Evolutionary conservation across 2,888 invertebrate species (phyloP), one percentile per base, ranked within the genome.

Genomic region (Limenitis arthemis): DNA sequence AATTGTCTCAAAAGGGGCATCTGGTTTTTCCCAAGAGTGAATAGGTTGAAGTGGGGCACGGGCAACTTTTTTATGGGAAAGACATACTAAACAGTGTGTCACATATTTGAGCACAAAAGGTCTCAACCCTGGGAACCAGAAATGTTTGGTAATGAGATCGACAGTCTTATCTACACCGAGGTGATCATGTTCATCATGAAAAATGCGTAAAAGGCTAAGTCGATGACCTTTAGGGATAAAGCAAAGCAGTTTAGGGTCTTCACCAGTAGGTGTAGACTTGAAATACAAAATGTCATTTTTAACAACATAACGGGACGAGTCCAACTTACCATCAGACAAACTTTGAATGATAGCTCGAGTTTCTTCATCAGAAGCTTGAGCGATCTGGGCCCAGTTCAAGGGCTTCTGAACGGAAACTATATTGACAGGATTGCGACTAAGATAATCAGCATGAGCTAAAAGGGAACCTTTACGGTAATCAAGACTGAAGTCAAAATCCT

Each of bases 381-480:
- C 59, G 0, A 55, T 55, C 39, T 59, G 47, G 5, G 59, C 59
- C 61, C 61, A 61, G 32, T 58, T 61, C 1, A 30, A 40, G 4
- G 58, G 59, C 7, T 34, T 57, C 1, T n/a, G 8, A 28, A 59
- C 20, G 9, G 20, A 36, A 1, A 59, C 44, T n/a, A 60, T 20
- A 5, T 34, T 29, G 4, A 49, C 28, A 5, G 47, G 60, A 37
- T 63, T 59, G 7, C 68, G 43, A 37, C 70, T 71, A 5, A 69
- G 44, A 1, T 63, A 65, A 49, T 72, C 71, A 0, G 64, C 62
- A 44, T 70, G 68, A 20, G 47, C 5, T 40, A 55, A 20, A 1
- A 20, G 1, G 1, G 47, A 29, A 0, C 56, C 54, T 9, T 58
- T 58, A 0, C 58, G 40, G 33, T 61, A 61, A 5, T 50, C 55